Percentiles rank a stretch among this genome's conserved stretches.
These are phyloP conservation scores for Sarcophilus harrisii DNA, from an alignment of 2,797 vertebrate genomes.

Conservation along the genomic window DNA sequence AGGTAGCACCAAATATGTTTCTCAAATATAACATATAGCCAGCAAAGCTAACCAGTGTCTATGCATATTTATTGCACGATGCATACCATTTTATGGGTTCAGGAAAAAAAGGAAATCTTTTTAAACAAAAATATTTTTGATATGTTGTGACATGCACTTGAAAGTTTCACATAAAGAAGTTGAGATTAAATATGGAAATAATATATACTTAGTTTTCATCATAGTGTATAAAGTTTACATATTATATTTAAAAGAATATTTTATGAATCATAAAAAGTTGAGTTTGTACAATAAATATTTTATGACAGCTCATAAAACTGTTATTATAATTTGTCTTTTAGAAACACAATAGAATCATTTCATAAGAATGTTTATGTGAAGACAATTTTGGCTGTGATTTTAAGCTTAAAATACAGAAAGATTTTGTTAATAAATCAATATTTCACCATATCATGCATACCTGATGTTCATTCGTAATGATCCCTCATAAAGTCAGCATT, in stretches of 20 bases:
- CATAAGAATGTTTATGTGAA: constrained; percentile 64
- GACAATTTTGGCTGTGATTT: constrained; percentile 22
- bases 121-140: constrained; percentile 5
- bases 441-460: constrained; percentile 53
- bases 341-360: constrained; percentile 69
- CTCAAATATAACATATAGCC: not conserved
- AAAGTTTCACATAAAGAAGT: constrained; percentile 41
- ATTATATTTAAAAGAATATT: constrained; percentile 65
- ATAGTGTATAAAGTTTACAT: constrained; percentile 58
- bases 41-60: not conserved
- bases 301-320: constrained; percentile 68
- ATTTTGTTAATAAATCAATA: constrained; percentile 71
- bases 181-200: constrained; percentile 40
- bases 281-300: constrained; percentile 73
- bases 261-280: constrained; percentile 56
- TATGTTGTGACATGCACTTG: constrained; percentile 16
- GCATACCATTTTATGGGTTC: not conserved
- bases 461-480: constrained; percentile 71
- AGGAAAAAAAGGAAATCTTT: not conserved
- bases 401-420: constrained; percentile 60
- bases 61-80: not conserved
- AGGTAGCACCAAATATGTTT: not conserved
- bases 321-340: constrained; percentile 69
- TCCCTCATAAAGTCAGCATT: constrained; percentile 73
- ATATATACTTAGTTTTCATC: constrained; percentile 38